Evolutionary conservation across 2,888 invertebrate species (phyloP).

Genomic region (Torymus auratus): DNA sequence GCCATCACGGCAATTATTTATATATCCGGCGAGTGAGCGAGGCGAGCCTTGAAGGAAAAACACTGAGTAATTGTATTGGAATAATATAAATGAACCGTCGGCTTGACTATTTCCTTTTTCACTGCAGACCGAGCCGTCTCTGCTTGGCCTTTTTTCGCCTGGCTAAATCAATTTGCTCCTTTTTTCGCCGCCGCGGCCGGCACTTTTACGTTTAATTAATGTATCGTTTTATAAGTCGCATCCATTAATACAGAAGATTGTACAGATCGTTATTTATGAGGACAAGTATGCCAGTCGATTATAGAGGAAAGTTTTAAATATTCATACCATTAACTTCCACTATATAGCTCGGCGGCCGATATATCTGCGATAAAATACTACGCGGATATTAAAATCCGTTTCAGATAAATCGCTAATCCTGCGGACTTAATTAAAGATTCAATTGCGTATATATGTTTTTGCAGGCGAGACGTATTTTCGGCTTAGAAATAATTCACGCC

Average conservation of each 20-base stretch:
- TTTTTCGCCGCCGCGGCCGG: slow-evolving; percentile 27
- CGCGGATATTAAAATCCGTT: slow-evolving; percentile 45
- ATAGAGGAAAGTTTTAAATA: slow-evolving; percentile 50
- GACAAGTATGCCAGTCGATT: slow-evolving; percentile 45
- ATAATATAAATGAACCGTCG: slow-evolving; percentile 30
- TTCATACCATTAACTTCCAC: slow-evolving; percentile 43
- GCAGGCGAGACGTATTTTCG: slow-evolving; percentile 11
- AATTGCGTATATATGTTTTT: slow-evolving; percentile 29
- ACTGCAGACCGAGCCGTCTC: too few relatives aligned
- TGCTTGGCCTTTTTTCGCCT: slow-evolving; percentile 5
- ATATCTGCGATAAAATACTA: slow-evolving; percentile 39
- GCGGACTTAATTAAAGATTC: slow-evolving; percentile 39
- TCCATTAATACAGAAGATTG: slow-evolving; percentile 52
- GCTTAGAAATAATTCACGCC: too few relatives aligned
- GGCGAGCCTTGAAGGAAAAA: slow-evolving; percentile 21
- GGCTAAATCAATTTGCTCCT: slow-evolving; percentile 26
- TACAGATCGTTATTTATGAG: slow-evolving; percentile 49
- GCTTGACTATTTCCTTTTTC: slow-evolving; percentile 16
- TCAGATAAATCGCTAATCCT: slow-evolving; percentile 42
- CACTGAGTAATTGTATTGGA: slow-evolving; percentile 34
- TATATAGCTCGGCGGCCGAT: slow-evolving; percentile 7
- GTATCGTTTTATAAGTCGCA: slow-evolving; percentile 52
- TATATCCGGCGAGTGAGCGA: slow-evolving; percentile 10
- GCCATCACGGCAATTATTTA: slow-evolving; percentile 40
- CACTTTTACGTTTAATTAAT: slow-evolving; percentile 49